phyloP scores from a whole-genome alignment of 2,113 vertebrate species.

The Oreochromis spilurus region DNA sequence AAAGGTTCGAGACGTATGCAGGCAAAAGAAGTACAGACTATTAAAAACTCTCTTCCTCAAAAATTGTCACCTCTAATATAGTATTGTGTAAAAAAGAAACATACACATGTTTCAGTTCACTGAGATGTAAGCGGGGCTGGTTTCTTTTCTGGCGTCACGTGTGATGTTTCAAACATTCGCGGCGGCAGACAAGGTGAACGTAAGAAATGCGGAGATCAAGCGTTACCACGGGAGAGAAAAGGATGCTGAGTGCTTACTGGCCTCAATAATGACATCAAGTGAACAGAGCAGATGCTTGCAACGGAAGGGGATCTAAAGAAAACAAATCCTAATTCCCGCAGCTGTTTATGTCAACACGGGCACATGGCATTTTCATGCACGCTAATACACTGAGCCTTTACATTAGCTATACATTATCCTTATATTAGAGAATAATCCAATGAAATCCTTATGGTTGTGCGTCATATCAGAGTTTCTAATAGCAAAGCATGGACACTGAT shows the following conservation, averaged over 20 bases:
- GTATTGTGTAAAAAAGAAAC: neutral
- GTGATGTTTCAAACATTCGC: constrained; percentile 20
- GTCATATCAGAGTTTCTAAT: constrained; percentile 1
- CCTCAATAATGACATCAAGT: constrained; percentile 41
- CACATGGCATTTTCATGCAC: constrained; percentile 8
- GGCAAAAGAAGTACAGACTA: constrained; percentile 13
- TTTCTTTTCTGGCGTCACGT: neutral
- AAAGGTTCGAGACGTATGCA: constrained; percentile 26
- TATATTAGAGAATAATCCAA: constrained; percentile 39
- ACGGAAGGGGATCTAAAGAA: constrained; percentile 48
- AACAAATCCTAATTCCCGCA: constrained; percentile 53
- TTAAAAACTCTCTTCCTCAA: constrained; percentile 42
- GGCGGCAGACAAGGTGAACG: constrained; percentile 28
- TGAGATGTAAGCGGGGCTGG: neutral
- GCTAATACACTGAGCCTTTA: constrained; percentile 20
- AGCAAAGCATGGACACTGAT: constrained; percentile 13
- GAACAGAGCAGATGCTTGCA: constrained; percentile 59
- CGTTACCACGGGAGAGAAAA: neutral
- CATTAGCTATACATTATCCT: constrained; percentile 20
- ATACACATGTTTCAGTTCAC: constrained; percentile 1
- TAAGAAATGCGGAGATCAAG: constrained; percentile 16
- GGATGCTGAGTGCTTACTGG: constrained; percentile 22
- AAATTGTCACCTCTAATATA: constrained; percentile 44
- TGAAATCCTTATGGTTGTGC: constrained; percentile 3
- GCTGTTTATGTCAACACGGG: constrained; percentile 49